A percentile compares a stretch with the other conserved stretches of the same genome.
Conservation (phyloP, 2,113 vertebrate species). For the Lepus europaeus region DNA sequence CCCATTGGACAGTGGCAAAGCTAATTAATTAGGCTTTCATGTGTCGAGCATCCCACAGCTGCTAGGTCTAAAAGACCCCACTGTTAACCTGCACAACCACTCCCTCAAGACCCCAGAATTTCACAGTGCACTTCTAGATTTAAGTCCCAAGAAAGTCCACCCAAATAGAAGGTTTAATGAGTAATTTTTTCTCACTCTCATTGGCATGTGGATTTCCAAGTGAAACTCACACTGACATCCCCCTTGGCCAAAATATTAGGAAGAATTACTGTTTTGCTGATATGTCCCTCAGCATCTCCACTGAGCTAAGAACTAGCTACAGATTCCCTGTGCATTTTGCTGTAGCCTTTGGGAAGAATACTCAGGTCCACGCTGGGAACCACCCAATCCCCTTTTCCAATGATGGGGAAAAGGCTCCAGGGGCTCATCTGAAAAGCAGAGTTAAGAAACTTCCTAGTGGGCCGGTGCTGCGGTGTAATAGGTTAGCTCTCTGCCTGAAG, state of each 20-base stretch:
- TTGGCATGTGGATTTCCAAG: background rate
- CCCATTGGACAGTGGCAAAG: conserved; percentile 6
- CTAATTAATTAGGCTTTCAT: conserved; percentile 11
- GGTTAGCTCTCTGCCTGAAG: too few species aligned
- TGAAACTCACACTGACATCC: background rate
- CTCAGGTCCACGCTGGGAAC: background rate
- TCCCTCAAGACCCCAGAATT: conserved; percentile 39
- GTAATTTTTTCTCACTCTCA: background rate
- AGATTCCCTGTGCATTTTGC: background rate
- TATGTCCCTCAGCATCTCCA: background rate
- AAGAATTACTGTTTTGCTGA: background rate
- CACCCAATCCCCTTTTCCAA: background rate
- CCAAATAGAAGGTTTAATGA: conserved; percentile 8
- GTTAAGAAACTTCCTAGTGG: background rate
- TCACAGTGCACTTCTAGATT: conserved; percentile 10
- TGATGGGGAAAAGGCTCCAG: background rate
- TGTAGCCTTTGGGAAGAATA: background rate
- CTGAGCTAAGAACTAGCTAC: background rate
- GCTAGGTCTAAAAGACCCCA: conserved; percentile 18
- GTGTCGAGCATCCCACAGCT: conserved; percentile 66
- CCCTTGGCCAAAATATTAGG: background rate
- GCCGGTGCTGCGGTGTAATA: too few species aligned
- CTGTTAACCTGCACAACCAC: conserved; percentile 5
- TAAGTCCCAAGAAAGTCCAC: conserved; percentile 71
- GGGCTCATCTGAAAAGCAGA: background rate